A percentile compares a stretch with the other conserved stretches of the same genome.
Conservation (phyloP, 2,888 invertebrate species). For the Tineola bisselliella region DNA sequence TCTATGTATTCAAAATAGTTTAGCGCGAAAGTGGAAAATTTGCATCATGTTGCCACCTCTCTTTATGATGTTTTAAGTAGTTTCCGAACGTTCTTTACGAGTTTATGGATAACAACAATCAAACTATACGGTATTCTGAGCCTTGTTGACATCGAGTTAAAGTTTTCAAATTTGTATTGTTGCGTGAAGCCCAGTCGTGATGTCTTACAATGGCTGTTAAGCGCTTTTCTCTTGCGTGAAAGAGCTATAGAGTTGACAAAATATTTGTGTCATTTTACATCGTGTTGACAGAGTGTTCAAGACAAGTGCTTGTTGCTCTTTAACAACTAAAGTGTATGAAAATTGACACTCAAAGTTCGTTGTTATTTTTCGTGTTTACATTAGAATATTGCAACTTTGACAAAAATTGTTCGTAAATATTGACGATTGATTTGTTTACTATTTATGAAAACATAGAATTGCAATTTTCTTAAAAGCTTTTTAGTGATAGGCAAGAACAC, state of each 20-base stretch:
- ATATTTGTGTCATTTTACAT: conserved; percentile 4
- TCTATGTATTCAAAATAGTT: not conserved
- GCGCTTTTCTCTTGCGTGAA: not conserved
- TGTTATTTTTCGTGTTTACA: not conserved
- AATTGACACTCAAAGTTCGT: not conserved
- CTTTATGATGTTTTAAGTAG: not conserved
- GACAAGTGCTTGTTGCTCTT: not conserved
- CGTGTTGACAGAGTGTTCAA: not conserved
- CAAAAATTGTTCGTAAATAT: not conserved
- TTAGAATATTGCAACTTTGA: not conserved
- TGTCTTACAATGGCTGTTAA: not conserved
- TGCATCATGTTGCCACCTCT: conserved; percentile 1
- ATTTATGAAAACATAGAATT: not conserved
- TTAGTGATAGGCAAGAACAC: too few species aligned
- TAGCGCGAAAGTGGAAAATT: not conserved
- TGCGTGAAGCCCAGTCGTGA: not conserved
- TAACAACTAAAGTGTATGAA: not conserved
- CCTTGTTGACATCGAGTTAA: not conserved
- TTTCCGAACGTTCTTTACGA: not conserved
- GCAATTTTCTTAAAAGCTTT: not conserved
- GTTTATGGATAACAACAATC: not conserved
- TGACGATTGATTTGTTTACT: not conserved
- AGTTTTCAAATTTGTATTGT: not conserved
- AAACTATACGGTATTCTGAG: not conserved
- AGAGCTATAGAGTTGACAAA: not conserved